These are phyloP conservation scores for Hippopotamus amphibius DNA, from an alignment of 2,113 vertebrate genomes.

Conservation along the genomic window DNA sequence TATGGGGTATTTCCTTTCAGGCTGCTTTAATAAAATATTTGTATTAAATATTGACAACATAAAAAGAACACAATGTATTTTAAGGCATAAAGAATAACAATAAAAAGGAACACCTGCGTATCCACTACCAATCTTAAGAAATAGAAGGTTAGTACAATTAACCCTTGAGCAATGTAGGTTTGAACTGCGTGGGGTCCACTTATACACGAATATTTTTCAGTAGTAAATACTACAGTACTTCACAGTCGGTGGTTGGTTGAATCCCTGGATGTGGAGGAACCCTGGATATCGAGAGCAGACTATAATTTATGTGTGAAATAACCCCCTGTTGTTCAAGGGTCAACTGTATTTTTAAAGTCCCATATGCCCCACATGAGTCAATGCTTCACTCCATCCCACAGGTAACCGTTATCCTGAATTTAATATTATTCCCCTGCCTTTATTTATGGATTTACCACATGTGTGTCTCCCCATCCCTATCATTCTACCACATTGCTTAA, in stretches of 20 bases:
- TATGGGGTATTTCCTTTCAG: background rate
- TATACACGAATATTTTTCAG: too few species aligned
- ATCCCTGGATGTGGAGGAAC: background rate
- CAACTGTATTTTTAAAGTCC: background rate
- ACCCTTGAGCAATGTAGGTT: background rate
- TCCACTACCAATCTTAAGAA: background rate
- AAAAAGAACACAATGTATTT: conserved; percentile 18
- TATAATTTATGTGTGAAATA: background rate
- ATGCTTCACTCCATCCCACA: background rate
- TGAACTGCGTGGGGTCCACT: background rate
- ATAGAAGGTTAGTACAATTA: background rate
- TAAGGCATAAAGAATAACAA: background rate
- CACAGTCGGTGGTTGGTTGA: background rate
- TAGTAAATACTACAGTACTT: too few species aligned
- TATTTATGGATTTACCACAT: background rate
- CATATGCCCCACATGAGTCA: too few species aligned
- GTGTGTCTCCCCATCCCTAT: rapidly evolving
- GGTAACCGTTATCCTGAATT: background rate
- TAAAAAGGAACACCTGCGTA: background rate
- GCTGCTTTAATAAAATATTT: conserved; percentile 10
- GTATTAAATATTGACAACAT: conserved; percentile 2
- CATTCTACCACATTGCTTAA: background rate
- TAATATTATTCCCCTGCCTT: background rate
- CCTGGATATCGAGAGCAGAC: background rate
- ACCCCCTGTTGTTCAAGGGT: background rate